Conservation (phyloP, 2,797 vertebrate genomes). For the Potorous gilbertii region DNA sequence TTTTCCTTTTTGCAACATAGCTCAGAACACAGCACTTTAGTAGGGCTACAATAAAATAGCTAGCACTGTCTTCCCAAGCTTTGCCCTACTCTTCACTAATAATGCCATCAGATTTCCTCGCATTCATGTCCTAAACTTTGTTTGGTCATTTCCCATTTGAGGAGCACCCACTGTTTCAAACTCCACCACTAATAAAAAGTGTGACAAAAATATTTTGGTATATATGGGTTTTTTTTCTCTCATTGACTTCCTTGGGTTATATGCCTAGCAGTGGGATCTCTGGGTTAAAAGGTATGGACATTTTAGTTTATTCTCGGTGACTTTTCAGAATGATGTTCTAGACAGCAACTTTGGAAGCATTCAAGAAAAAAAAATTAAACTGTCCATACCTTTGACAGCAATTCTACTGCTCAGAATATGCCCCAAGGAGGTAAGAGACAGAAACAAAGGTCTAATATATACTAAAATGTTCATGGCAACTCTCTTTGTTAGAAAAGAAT, state of each 20-base stretch:
- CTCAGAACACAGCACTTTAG: no score
- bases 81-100: neutral
- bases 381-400: neutral
- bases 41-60: no score
- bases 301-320: neutral
- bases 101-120: neutral
- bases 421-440: neutral
- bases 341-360: neutral
- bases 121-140: neutral
- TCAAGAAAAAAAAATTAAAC: neutral
- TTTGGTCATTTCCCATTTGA: neutral
- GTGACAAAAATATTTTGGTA: neutral
- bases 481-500: neutral
- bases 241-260: neutral
- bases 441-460: neutral
- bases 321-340: neutral
- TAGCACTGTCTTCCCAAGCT: neutral
- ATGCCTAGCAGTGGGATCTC: neutral
- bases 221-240: neutral
- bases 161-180: neutral
- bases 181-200: neutral
- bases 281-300: no score
- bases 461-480: neutral
- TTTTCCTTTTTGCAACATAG: no score
- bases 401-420: neutral